Percentiles rank a stretch among this genome's conserved stretches.
These are phyloP conservation scores for Phrynocephalus forsythii DNA, from an alignment of 2,797 vertebrate species.

Conservation along the genomic window DNA sequence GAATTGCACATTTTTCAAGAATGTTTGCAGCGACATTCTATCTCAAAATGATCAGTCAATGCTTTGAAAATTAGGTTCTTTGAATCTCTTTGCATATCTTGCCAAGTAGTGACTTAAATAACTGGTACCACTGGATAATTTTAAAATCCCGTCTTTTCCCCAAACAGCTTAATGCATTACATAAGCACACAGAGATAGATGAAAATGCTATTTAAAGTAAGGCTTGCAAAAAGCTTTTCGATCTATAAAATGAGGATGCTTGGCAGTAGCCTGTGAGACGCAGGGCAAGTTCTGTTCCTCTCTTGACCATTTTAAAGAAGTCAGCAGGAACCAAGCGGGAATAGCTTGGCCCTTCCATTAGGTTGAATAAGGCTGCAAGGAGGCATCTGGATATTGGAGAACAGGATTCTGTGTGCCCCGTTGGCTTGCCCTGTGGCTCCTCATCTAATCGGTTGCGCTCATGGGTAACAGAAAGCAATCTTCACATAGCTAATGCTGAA, in stretches of 20 bases:
- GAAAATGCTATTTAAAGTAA: not conserved
- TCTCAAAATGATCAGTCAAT: constrained; percentile 60
- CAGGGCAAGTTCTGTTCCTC: not conserved
- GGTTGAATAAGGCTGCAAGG: not conserved
- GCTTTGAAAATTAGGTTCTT: constrained; percentile 5
- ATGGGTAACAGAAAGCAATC: too few species aligned
- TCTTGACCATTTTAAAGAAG: not conserved
- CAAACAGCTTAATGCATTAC: not conserved
- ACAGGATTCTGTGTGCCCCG: not conserved
- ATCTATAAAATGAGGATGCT: not conserved
- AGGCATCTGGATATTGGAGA: not conserved
- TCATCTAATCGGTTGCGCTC: not conserved
- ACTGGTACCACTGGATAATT: not conserved
- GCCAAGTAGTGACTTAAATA: not conserved
- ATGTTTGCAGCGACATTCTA: constrained; percentile 57
- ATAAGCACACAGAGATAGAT: not conserved
- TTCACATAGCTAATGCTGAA: too few species aligned
- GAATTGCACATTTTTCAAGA: constrained; percentile 45
- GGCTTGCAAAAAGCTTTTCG: not conserved
- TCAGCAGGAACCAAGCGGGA: not conserved
- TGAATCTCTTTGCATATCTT: constrained; percentile 30
- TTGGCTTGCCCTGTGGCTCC: not conserved
- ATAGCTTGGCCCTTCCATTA: not conserved
- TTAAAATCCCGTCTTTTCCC: not conserved
- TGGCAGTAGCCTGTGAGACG: not conserved